Percentiles rank a stretch among this genome's conserved stretches.
phyloP scores from a whole-genome alignment of 2,113 vertebrate genomes.

The Chaetodon trifascialis region DNA sequence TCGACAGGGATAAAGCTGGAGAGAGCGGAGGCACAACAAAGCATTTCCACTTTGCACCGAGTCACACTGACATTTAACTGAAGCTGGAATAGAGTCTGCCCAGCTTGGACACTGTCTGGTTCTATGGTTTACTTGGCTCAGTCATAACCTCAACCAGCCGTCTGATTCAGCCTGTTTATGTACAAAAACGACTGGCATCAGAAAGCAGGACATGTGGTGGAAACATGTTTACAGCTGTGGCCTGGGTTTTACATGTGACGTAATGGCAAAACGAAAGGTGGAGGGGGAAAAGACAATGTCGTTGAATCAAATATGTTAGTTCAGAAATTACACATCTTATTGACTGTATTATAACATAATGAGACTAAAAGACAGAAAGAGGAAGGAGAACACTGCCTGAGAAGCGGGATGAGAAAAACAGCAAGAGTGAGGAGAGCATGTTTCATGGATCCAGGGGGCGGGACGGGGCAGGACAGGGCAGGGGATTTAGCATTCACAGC shows the following conservation, averaged over 20 bases:
- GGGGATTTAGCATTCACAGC: constrained; percentile 35
- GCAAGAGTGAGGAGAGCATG: constrained; percentile 6
- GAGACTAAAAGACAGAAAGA: neutral
- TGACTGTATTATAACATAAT: neutral
- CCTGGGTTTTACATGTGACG: constrained; percentile 16
- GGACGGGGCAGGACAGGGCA: constrained; percentile 26
- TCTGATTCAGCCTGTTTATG: constrained; percentile 54
- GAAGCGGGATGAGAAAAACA: neutral
- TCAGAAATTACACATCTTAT: neutral
- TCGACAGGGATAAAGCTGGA: constrained; percentile 11
- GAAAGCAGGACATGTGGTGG: constrained; percentile 60
- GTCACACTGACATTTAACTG: constrained; percentile 7
- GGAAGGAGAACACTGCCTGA: neutral
- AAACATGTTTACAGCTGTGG: constrained; percentile 60
- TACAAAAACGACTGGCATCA: constrained; percentile 47
- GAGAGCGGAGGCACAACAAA: neutral
- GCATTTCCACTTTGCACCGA: constrained; percentile 17
- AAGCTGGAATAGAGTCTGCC: constrained; percentile 15
- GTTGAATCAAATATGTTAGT: neutral
- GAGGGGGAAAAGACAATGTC: neutral
- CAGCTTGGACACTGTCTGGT: constrained; percentile 26
- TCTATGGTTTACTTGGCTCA: constrained; percentile 44
- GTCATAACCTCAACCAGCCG: constrained; percentile 64
- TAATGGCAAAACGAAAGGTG: constrained; percentile 37
- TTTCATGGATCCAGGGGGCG: constrained; percentile 14